A percentile compares a stretch with the other conserved stretches of the same genome.
Conservation (phyloP, 2,797 vertebrate species). For the Spinus pinus region DNA sequence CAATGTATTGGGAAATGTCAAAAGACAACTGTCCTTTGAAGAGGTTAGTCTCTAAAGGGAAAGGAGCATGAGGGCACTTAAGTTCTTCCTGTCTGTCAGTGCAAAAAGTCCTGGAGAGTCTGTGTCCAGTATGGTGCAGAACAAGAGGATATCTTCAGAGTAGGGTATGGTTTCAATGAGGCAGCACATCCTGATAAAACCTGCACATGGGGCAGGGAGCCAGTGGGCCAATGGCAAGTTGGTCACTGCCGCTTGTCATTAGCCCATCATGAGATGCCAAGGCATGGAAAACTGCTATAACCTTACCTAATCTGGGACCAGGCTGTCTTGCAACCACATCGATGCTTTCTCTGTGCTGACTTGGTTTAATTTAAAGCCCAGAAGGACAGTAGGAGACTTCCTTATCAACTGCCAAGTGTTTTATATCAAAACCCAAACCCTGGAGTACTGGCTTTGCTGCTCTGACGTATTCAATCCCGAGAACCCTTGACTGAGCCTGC, state of each 20-base stretch:
- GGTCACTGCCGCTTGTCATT: background rate
- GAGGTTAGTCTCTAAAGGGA: background rate
- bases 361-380: background rate
- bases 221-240: background rate
- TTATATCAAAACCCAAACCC: background rate
- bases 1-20: background rate
- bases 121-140: background rate
- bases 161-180: background rate
- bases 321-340: background rate
- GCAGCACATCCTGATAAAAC: background rate
- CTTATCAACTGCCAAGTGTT: background rate
- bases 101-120: background rate
- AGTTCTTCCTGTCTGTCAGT: background rate
- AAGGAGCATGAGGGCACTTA: background rate
- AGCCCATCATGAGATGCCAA: background rate
- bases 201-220: accelerated
- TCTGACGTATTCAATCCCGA: background rate
- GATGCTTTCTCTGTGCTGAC: background rate
- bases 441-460: background rate
- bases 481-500: background rate
- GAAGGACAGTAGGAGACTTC: background rate
- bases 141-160: background rate
- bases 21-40: background rate
- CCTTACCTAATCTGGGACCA: background rate
- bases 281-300: background rate